Percentiles rank a stretch among this genome's conserved stretches.
Conservation (phyloP, 2,888 invertebrate genomes). For the Drosophila leonis region DNA sequence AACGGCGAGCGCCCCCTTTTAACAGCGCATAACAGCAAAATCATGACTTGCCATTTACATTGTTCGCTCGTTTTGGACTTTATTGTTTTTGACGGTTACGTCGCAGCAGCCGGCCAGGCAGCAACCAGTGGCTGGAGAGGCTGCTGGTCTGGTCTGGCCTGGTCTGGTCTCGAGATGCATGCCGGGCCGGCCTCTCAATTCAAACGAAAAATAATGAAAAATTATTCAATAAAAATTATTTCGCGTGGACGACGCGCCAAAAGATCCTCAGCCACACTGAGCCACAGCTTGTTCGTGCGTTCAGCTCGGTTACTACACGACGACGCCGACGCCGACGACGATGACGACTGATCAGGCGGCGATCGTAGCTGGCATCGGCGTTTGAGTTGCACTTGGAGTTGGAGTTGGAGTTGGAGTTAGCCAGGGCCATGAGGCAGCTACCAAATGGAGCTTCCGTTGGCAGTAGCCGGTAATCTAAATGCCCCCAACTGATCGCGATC, state of each 20-base stretch:
- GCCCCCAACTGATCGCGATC: slow-evolving; percentile 83
- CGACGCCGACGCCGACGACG: slow-evolving; percentile 3
- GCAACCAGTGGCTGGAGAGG: slow-evolving; percentile 24
- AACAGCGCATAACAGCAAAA: slow-evolving; percentile 84
- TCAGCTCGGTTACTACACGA: slow-evolving; percentile 40
- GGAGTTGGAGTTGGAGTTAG: slow-evolving; percentile 19
- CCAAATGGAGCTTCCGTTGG: slow-evolving; percentile 72
- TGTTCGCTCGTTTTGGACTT: slow-evolving; percentile 84
- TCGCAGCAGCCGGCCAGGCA: slow-evolving; percentile 30
- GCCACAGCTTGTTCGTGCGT: slow-evolving; percentile 63
- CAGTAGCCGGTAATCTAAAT: slow-evolving; percentile 82
- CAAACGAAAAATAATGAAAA: slow-evolving; percentile 83
- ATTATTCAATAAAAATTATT: slow-evolving; percentile 85
- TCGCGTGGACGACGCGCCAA: slow-evolving; percentile 64
- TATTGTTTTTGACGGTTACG: slow-evolving; percentile 83
- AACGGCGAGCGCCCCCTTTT: slow-evolving; percentile 84
- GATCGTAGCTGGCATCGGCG: slow-evolving; percentile 11
- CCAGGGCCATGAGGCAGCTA: slow-evolving; percentile 42
- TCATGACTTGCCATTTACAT: slow-evolving; percentile 85
- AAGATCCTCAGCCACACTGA: slow-evolving; percentile 38
- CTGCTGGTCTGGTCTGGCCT: slow-evolving; percentile 31
- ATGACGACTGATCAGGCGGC: slow-evolving; percentile 58
- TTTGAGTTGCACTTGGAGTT: neutral
- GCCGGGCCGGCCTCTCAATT: slow-evolving; percentile 71
- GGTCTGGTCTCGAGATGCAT: slow-evolving; percentile 40